Conservation (phyloP, 2,888 invertebrate species). For the Cotesia congregata region DNA sequence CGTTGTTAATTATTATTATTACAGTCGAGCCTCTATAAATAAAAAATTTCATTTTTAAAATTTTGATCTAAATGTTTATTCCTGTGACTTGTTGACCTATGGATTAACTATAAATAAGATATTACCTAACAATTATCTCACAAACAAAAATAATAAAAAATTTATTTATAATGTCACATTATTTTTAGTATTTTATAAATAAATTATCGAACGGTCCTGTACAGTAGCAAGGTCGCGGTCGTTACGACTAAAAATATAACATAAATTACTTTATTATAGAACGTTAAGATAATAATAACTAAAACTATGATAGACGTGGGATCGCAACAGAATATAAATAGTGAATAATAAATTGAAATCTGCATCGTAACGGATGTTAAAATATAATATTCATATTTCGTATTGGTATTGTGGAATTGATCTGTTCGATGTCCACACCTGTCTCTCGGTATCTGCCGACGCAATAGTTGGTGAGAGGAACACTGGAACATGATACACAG, state of each 20-base stretch:
- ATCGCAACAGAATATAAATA: too few relatives aligned
- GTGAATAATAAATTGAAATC: neutral
- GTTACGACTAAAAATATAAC: too few relatives aligned
- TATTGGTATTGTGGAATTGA: neutral
- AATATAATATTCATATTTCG: neutral
- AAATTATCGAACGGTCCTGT: too few relatives aligned
- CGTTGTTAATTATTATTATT: too few relatives aligned
- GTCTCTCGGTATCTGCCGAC: conserved; percentile 9
- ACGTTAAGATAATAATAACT: neutral
- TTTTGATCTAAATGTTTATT: neutral
- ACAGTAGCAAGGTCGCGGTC: too few relatives aligned
- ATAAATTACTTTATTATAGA: too few relatives aligned
- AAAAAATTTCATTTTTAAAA: too few relatives aligned
- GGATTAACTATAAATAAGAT: neutral
- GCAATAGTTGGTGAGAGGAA: conserved; percentile 7
- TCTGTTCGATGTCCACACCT: conserved; percentile 13
- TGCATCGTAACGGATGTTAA: neutral
- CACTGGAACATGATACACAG: neutral
- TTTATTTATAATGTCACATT: neutral
- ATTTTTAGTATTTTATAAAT: neutral
- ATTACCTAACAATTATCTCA: neutral
- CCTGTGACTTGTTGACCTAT: neutral
- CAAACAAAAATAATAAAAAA: neutral
- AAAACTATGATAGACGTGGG: neutral
- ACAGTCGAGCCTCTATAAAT: too few relatives aligned